phyloP scores from a whole-genome alignment of 1,140 invertebrate species.

The Drosophila paulistorum region DNA sequence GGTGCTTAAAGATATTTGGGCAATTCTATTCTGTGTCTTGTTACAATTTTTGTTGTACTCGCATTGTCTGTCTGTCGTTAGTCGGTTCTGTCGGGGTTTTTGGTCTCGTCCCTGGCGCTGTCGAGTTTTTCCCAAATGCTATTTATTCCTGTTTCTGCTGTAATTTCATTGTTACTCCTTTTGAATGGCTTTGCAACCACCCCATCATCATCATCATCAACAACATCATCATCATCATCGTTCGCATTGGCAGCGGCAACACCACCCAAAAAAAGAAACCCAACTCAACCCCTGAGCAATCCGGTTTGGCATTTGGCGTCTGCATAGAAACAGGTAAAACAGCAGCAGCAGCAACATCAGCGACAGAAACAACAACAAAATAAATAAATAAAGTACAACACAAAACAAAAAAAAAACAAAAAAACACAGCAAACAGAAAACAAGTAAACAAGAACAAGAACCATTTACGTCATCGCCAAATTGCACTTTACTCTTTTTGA shows the following conservation, averaged over 20 bases:
- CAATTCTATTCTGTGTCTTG: not conserved
- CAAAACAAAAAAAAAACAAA: constrained; percentile 21
- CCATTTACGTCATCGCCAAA: constrained; percentile 78
- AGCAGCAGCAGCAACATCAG: constrained; percentile 36
- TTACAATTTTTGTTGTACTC: constrained; percentile 4
- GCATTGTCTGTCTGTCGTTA: constrained; percentile 17
- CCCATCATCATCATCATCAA: constrained; percentile 39
- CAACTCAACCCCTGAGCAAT: constrained; percentile 29
- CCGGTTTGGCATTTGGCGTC: constrained; percentile 66
- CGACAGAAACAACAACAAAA: constrained; percentile 38
- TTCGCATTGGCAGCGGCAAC: constrained; percentile 22
- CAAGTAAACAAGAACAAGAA: constrained; percentile 39
- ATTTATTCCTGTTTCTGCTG: constrained; percentile 78
- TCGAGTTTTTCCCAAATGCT: constrained; percentile 78
- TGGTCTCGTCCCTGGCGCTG: constrained; percentile 45
- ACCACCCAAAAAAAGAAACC: constrained; percentile 41
- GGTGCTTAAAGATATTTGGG: not conserved
- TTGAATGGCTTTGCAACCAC: constrained; percentile 70
- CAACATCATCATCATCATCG: constrained; percentile 42
- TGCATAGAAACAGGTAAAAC: constrained; percentile 74
- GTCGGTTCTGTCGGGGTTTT: constrained; percentile 32
- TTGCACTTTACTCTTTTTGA: constrained; percentile 68
- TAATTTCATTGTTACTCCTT: constrained; percentile 81
- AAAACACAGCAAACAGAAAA: constrained; percentile 44
- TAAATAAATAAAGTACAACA: constrained; percentile 34